Percentiles rank a stretch among this genome's conserved stretches.
These are phyloP conservation scores for Melolontha melolontha DNA, from an alignment of 2,888 invertebrate species.

Conservation along the genomic window DNA sequence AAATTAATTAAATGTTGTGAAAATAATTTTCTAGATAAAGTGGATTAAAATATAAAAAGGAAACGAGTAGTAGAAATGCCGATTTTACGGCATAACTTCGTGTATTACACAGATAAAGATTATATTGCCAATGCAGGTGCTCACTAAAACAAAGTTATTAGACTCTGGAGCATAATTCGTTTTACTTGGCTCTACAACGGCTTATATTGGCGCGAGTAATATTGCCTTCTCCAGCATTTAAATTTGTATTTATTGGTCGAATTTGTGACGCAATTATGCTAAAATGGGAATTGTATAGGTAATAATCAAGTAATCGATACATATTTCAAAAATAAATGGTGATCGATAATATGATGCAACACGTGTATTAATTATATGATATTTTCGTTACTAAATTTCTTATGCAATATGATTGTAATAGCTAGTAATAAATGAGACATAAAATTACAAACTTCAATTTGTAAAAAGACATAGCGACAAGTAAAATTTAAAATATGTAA, in stretches of 20 bases:
- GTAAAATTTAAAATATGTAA: too few relatives aligned
- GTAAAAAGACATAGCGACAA: too few relatives aligned
- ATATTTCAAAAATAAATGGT: too few relatives aligned
- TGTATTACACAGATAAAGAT: conserved; percentile 38
- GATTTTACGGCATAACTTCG: conserved; percentile 30
- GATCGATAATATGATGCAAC: too few relatives aligned
- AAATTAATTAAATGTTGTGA: too few relatives aligned
- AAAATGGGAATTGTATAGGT: conserved; percentile 26
- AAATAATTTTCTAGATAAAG: too few relatives aligned
- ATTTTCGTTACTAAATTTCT: too few relatives aligned
- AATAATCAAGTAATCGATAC: conserved; percentile 27
- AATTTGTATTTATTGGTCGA: conserved; percentile 34
- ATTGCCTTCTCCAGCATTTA: conserved; percentile 35
- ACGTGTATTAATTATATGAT: too few relatives aligned
- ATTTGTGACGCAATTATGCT: conserved; percentile 34
- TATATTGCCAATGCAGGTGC: conserved; percentile 39
- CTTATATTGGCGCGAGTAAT: conserved; percentile 28
- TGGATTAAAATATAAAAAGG: not conserved
- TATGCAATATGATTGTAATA: too few relatives aligned
- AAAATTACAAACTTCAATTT: too few relatives aligned
- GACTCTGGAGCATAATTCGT: conserved; percentile 38
- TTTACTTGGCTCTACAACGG: conserved; percentile 20
- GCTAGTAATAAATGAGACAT: too few relatives aligned
- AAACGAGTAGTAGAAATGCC: not conserved
- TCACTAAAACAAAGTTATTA: conserved; percentile 35